phyloP scores from a whole-genome alignment of 1,140 invertebrate genomes.

The Mesaphorura yosii region DNA sequence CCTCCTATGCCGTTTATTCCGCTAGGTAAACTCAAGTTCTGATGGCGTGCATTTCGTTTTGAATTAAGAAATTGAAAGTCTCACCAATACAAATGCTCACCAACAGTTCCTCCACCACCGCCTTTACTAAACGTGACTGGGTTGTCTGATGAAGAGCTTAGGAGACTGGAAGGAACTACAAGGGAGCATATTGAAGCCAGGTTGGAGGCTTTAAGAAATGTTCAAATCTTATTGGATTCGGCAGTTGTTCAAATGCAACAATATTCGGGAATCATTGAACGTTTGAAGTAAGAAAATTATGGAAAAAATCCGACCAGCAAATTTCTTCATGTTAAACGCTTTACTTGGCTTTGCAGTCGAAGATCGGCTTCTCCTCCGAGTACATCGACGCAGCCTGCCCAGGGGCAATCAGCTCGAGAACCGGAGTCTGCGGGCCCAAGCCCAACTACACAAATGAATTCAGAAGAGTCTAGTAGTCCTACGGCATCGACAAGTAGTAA shows the following conservation, averaged over 20 bases:
- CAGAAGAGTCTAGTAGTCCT: too few relatives aligned
- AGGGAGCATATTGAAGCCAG: constrained; percentile 78
- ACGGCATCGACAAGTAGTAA: too few relatives aligned
- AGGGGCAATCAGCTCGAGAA: too few relatives aligned
- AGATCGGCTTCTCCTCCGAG: too few relatives aligned
- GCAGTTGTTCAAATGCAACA: constrained; percentile 80
- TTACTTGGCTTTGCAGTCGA: too few relatives aligned
- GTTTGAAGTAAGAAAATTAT: neutral
- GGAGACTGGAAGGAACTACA: constrained; percentile 74
- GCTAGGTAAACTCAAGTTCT: constrained; percentile 18
- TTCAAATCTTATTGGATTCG: constrained; percentile 74
- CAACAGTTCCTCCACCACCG: constrained; percentile 45
- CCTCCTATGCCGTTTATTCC: constrained; percentile 30
- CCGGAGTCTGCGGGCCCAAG: too few relatives aligned
- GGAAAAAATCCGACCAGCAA: too few relatives aligned
- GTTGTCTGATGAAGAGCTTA: constrained; percentile 70
- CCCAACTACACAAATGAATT: too few relatives aligned
- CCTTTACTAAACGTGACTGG: constrained; percentile 55
- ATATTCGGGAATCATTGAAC: constrained; percentile 54
- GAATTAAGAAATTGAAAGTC: neutral
- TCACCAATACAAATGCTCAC: too few relatives aligned
- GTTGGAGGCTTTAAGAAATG: constrained; percentile 70
- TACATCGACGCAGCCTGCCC: too few relatives aligned
- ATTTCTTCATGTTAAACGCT: too few relatives aligned
- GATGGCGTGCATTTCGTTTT: neutral